These are phyloP conservation scores for Achroia grisella DNA, from an alignment of 1,140 invertebrate genomes.

Conservation along the genomic window DNA sequence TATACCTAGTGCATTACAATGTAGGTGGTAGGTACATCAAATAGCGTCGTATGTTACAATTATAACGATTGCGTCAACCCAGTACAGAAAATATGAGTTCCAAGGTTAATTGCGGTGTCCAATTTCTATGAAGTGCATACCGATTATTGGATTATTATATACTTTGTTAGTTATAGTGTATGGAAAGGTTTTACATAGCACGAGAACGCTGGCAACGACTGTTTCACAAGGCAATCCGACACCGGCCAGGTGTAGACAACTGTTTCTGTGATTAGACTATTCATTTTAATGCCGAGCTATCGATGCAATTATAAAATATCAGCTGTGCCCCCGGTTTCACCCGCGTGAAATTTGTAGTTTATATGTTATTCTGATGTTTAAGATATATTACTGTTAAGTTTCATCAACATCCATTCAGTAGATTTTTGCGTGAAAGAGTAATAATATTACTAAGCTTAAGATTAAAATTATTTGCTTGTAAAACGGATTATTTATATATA, in stretches of 20 bases:
- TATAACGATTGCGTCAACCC: constrained; percentile 2
- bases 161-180: constrained; percentile 11
- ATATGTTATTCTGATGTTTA: neutral
- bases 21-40: too few relatives aligned
- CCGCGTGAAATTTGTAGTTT: neutral
- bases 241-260: constrained; percentile 34
- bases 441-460: too few relatives aligned
- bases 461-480: too few relatives aligned
- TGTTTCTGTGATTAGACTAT: constrained; percentile 3
- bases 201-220: constrained; percentile 38
- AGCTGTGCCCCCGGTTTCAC: neutral
- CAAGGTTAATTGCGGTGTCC: constrained; percentile 21
- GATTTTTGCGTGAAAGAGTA: too few relatives aligned
- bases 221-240: constrained; percentile 53
- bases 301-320: too few relatives aligned
- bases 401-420: too few relatives aligned
- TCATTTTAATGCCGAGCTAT: too few relatives aligned
- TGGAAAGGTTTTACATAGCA: constrained; percentile 28
- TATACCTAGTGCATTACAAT: too few relatives aligned
- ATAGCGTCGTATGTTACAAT: too few relatives aligned
- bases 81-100: neutral
- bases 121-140: constrained; percentile 32
- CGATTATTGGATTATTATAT: constrained; percentile 15
- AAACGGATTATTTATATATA: too few relatives aligned
- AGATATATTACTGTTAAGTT: too few relatives aligned